Evolutionary conservation across 2,888 invertebrate species (phyloP).

Genomic region (Lacanobia wlatinum): DNA sequence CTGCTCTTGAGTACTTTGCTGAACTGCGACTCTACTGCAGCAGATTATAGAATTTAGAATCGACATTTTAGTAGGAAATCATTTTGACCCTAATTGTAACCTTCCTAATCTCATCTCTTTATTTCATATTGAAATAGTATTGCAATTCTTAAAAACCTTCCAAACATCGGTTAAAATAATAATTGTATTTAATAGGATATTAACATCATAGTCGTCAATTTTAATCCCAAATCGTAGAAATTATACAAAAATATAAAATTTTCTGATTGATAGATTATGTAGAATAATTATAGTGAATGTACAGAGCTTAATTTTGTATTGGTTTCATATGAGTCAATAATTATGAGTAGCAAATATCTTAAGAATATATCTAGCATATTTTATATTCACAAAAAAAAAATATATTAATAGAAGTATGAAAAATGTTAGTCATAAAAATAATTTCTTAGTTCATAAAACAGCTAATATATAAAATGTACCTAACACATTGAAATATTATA

Average conservation of each 20-base stretch:
- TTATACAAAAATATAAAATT: conserved; percentile 37
- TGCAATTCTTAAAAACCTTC: conserved; percentile 19
- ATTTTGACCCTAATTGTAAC: not conserved
- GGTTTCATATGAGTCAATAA: conserved; percentile 35
- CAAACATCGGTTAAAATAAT: conserved; percentile 17
- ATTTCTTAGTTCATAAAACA: conserved; percentile 41
- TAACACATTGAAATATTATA: conserved; percentile 17
- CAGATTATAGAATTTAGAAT: not conserved
- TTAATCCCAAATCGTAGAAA: conserved; percentile 51
- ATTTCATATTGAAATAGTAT: not conserved
- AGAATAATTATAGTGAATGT: conserved; percentile 37
- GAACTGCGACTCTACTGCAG: not conserved
- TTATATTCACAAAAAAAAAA: conserved; percentile 29
- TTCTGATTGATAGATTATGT: conserved; percentile 45
- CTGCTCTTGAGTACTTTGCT: not conserved
- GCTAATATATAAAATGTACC: conserved; percentile 13
- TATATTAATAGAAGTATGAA: conserved; percentile 19
- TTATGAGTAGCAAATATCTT: conserved; percentile 28
- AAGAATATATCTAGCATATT: conserved; percentile 18
- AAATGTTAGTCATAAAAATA: conserved; percentile 24
- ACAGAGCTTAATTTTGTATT: conserved; percentile 40
- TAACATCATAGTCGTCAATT: conserved; percentile 62
- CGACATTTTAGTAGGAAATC: not conserved
- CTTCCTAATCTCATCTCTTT: not conserved
- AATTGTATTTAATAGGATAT: conserved; percentile 35